Evolutionary conservation across 2,888 invertebrate species (phyloP), one percentile per base, ranked within the genome.

Genomic region (Crossocerus cetratus): DNA sequence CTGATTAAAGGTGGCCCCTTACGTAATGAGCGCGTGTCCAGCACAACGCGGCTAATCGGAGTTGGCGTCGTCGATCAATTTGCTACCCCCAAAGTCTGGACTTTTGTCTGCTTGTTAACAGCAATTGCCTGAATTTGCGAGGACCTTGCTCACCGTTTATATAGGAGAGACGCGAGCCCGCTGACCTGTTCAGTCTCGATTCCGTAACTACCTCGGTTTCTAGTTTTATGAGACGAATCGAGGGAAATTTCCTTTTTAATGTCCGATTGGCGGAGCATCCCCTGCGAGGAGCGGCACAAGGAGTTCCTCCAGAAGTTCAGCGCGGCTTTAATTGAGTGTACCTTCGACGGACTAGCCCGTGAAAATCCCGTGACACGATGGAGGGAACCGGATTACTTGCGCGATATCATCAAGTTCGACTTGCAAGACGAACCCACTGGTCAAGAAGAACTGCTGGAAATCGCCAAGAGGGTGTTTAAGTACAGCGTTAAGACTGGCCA

Each of bases 401-500:
- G 86, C 67, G 82, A 90, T 65, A 86, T 90, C 42, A 89, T 92
- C 66, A 89, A 91, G 77, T 89, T 92, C 75, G 82, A 86, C 32
- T 78, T 92, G 11, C 80, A 82, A 3, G 90, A 91, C 55, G 83
- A 83, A 55, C 91, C 91, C 53, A 86, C 88, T 65, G 80, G 79
- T 20, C 91, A 92, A 44, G 90, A 91, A 2, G 86, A 89, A 56
- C 83, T 93, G 16, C 74, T 93, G 65, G 83, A 87, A 18, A 76
- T 91, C 2, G 88, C 92, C 69, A 88, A 90, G 68, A 90, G 91
- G 70, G 90, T 92, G 23, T 91, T 93, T 45, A 90, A 91, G 66
- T 93, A 91, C 86, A 93, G 93, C 82, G 92, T 93, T 8, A 93
- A 92, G 86, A 92, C 92, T 13, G 93, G 92, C 13, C 92, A 93